Percentiles rank a stretch among this genome's conserved stretches.
Conservation (phyloP, 2,113 vertebrate genomes). For the Tenebrosternarchus preto region DNA sequence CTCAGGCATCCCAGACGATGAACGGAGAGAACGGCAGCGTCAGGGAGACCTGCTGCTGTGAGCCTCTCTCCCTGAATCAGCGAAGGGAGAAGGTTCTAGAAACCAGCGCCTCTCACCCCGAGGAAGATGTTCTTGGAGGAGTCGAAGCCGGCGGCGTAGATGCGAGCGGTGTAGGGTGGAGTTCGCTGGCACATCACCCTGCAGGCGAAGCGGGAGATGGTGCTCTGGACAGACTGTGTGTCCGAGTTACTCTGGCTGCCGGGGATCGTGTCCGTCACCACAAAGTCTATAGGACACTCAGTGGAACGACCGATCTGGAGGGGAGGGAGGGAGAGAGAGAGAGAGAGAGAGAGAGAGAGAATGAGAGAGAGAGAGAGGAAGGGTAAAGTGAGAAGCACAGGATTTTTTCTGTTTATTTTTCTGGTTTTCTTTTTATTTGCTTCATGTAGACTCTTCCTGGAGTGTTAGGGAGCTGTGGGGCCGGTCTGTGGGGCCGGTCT, state of each 20-base stretch:
- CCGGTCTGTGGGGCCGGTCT: too few relatives aligned
- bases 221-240: constrained; percentile 96
- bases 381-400: too few relatives aligned
- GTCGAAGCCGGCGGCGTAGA: constrained; percentile 97
- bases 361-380: not conserved
- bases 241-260: constrained; percentile 93
- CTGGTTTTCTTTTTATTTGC: too few relatives aligned
- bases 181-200: constrained; percentile 96
- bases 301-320: constrained; percentile 94
- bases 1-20: too few relatives aligned
- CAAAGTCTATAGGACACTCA: constrained; percentile 96
- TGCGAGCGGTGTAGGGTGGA: constrained; percentile 92
- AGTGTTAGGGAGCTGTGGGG: too few relatives aligned
- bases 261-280: constrained; percentile 96
- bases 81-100: not conserved
- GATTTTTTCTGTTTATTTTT: too few relatives aligned
- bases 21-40: too few relatives aligned
- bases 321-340: not conserved
- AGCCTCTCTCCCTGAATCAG: not conserved
- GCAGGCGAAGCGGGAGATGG: constrained; percentile 98
- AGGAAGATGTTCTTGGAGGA: constrained; percentile 99
- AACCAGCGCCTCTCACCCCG: constrained; percentile 78
- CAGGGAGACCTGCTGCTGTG: too few relatives aligned
- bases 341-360: not conserved
- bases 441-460: too few relatives aligned